Evolutionary conservation across 2,888 invertebrate genomes (phyloP).

Genomic region (Drosophila mercatorum): DNA sequence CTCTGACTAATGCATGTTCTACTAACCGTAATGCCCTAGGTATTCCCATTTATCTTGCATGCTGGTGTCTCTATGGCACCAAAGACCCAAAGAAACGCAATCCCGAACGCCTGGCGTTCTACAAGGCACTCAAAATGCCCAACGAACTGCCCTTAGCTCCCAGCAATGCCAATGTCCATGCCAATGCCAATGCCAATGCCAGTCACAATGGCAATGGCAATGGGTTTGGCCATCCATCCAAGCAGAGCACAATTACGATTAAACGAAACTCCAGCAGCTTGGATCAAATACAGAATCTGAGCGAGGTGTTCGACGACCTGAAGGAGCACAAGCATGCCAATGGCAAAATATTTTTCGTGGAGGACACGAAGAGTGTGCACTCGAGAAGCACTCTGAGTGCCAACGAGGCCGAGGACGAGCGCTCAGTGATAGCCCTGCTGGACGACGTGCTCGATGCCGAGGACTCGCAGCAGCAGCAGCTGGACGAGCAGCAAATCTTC

Average conservation of each 20-base stretch:
- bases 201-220: constrained; percentile 14
- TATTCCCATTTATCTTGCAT: constrained; percentile 80
- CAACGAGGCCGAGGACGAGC: constrained; percentile 71
- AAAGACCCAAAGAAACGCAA: constrained; percentile 69
- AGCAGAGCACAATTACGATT: constrained; percentile 50
- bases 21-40: constrained; percentile 72
- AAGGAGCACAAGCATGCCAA: constrained; percentile 80
- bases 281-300: constrained; percentile 79
- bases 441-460: constrained; percentile 82
- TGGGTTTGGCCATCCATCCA: constrained; percentile 32
- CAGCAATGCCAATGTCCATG: background rate
- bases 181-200: constrained; percentile 22
- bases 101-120: constrained; percentile 67
- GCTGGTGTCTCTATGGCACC: constrained; percentile 79
- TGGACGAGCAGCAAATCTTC: constrained; percentile 53
- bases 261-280: constrained; percentile 64
- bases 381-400: constrained; percentile 35
- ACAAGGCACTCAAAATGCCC: constrained; percentile 48
- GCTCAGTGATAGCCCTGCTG: constrained; percentile 81
- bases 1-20: constrained; percentile 57
- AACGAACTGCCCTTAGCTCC: background rate
- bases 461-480: constrained; percentile 57
- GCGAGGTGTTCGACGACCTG: constrained; percentile 75
- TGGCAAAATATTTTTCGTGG: constrained; percentile 80
- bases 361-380: constrained; percentile 67